Evolutionary conservation across 2,113 vertebrate species (phyloP).

Genomic region (Forbesichthys agassizii): DNA sequence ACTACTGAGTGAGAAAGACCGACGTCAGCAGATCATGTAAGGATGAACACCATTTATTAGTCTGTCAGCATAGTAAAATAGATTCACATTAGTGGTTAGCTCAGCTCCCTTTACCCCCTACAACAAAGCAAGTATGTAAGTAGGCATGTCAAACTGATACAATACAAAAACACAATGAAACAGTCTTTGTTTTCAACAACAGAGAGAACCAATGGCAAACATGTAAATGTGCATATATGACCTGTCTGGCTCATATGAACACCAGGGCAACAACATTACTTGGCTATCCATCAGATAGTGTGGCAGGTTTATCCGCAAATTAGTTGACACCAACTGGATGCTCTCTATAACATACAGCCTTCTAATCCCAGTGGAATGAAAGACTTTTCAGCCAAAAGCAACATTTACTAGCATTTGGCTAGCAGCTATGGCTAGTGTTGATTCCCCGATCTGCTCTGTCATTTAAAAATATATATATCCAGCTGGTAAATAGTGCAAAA

Average conservation of each 20-base stretch:
- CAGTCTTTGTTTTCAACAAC: conserved; percentile 5
- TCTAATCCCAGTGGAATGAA: too few relatives aligned
- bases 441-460: conserved; percentile 20
- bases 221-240: conserved; percentile 52
- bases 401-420: too few relatives aligned
- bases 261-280: too few relatives aligned
- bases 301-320: too few relatives aligned
- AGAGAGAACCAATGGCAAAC: conserved; percentile 8
- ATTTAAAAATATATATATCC: not conserved
- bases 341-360: too few relatives aligned
- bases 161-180: conserved; percentile 23
- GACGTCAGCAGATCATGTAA: too few relatives aligned
- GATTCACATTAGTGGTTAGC: conserved; percentile 34
- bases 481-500: conserved; percentile 49
- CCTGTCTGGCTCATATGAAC: too few relatives aligned
- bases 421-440: not conserved
- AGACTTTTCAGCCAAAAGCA: too few relatives aligned
- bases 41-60: conserved; percentile 16
- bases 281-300: too few relatives aligned
- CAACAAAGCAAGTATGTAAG: conserved; percentile 21
- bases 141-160: conserved; percentile 21
- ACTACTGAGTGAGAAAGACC: too few relatives aligned
- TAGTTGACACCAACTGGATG: too few relatives aligned
- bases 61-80: conserved; percentile 34
- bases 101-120: conserved; percentile 14